Evolutionary conservation across 1,140 invertebrate species (phyloP), one percentile per base, ranked within the genome.

Genomic region (Drosophila baimaii): DNA sequence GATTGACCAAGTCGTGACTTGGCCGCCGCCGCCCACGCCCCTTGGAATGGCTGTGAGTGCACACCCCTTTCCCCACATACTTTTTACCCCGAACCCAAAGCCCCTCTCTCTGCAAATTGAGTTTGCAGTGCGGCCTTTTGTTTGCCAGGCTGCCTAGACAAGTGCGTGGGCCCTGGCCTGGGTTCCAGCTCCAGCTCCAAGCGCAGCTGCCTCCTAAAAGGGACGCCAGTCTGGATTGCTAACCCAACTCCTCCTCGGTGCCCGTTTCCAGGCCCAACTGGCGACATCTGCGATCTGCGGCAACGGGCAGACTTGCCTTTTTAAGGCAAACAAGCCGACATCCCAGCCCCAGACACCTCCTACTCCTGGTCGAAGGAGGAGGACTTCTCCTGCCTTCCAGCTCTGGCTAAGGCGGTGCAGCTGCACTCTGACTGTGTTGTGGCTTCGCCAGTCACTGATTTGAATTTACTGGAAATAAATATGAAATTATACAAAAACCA

Each of bases 281-380:
- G 83, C 81, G 84, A 84, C 82, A 86, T 86, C 83, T 86, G 83
- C 66, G 83, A 84, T 84, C 79, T 79, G 57, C 56, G 62, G 61
- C 63, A 31, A 73, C 49, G 56, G 33, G 47, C 35, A 73, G 56
- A 59, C 59, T 64, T 62, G 52, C 70, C 82, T 88, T 65, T 86
- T 79, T 77, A 86, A 62, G 83, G 83, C 79, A 79, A 86, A 66
- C 79, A 46, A 75, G 70, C 77, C 77, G 81, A 65, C 80, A 83
- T 61, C 55, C 19, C 39, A 25, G 51, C 31, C 19, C 5, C 52
- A 59, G 17, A 41, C 59, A 52, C 27, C 76, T 51, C 47, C 66
- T 41, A 56, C 71, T 46, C 12, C 29, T 21, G n/a, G 3, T 37
- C 19, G 43, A 19, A 31, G 63, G 37, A 44, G 29, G 49, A 52